phyloP scores from a whole-genome alignment of 2,113 vertebrate genomes.

The Saguinus imperator region DNA sequence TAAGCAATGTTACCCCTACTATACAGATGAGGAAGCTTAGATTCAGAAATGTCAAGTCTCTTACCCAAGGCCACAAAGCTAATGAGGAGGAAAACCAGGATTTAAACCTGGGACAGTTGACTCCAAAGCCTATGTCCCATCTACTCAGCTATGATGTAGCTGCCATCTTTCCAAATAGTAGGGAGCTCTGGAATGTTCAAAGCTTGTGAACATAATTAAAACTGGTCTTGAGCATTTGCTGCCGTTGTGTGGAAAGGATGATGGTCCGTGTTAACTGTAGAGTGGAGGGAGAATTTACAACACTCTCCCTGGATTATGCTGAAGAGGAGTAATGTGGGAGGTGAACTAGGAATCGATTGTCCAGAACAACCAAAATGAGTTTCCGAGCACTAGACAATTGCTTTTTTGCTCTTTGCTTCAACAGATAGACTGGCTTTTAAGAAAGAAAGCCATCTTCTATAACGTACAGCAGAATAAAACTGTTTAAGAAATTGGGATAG shows the following conservation, averaged over 20 bases:
- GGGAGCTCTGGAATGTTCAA: not conserved
- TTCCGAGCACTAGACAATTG: not conserved
- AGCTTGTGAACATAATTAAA: not conserved
- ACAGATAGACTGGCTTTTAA: not conserved
- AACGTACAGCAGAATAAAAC: not conserved
- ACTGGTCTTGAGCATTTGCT: not conserved
- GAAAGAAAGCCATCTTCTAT: not conserved
- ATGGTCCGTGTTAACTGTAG: not conserved
- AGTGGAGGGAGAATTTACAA: not conserved
- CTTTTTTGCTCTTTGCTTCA: not conserved
- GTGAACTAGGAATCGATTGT: not conserved
- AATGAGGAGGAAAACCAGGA: not conserved
- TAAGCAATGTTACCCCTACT: not conserved
- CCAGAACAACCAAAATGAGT: not conserved
- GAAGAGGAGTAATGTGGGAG: not conserved
- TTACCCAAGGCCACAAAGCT: not conserved
- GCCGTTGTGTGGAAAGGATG: not conserved
- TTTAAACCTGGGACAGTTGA: not conserved
- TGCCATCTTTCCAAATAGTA: not conserved
- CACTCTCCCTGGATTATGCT: not conserved
- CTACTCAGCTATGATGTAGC: not conserved
- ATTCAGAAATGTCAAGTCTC: not conserved
- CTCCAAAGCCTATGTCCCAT: not conserved
- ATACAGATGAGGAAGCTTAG: not conserved
- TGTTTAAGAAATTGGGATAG: not conserved